Evolutionary conservation across 2,888 invertebrate genomes (phyloP), one percentile per base, ranked within the genome.

Genomic region (Apodemia duryi): DNA sequence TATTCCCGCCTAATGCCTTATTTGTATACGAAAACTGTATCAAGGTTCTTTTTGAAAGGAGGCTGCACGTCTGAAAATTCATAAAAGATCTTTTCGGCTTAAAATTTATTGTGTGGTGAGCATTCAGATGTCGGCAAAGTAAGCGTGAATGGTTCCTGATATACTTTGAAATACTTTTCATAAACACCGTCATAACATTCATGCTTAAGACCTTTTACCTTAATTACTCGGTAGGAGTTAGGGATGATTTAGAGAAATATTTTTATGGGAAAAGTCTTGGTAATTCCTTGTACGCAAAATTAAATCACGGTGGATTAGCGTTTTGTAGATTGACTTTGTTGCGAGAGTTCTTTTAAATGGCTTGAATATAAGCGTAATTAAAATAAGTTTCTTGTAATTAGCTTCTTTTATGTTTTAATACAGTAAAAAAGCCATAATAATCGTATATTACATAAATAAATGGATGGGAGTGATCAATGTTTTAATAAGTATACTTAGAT

Each of bases 131-230:
- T 72, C 76, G 75, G 77, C 77, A 85, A 84, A 80, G 80, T 81
- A 82, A 80, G 79, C 77, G 78, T 79, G 76, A 82, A 78, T 77
- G 77, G 77, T 76, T 82, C 79, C 79, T 80, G 79, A 74, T 82
- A 79, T 79, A 77, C 76, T 80, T 78, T 73, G 81, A 82, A 88
- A 86, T 86, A 87, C 89, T 87, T 88, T 90, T 90, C 84, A 91
- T 90, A 91, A 91, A 82, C 87, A 81, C 88, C 87, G 86, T 91
- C 89, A 91, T 91, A 91, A 91, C 84, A 88, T 90, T 88, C 83
- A 82, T 85, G 88, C 82, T 86, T 84, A 89, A 89, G 90, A 88
- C 91, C 91, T 90, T 88, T 91, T 85, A 90, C 83, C 71, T 88
- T 91, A 91, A 91, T 91, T 91, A 89, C 88, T 81, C 75, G 74